phyloP scores from a whole-genome alignment of 2,113 vertebrate species.

The Malurus cyaneus region DNA sequence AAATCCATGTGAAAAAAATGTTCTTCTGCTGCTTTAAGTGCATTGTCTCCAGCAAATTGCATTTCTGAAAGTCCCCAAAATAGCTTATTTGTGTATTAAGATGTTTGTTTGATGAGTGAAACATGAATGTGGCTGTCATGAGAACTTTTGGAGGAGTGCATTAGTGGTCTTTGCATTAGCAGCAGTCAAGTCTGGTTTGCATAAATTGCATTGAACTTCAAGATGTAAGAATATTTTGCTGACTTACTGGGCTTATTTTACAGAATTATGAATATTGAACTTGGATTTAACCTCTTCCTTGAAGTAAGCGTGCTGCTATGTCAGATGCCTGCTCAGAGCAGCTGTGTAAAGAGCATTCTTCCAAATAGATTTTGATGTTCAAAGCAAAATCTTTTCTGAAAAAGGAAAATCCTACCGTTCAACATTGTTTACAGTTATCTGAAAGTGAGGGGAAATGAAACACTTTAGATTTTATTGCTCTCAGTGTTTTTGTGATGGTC shows the following conservation, averaged over 20 bases:
- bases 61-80: not conserved
- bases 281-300: not conserved
- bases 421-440: conserved; percentile 53
- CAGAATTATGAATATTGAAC: not conserved
- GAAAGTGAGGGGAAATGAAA: conserved; percentile 62
- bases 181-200: not conserved
- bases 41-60: not conserved
- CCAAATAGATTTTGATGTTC: not conserved
- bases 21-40: not conserved
- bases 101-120: not conserved
- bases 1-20: not conserved
- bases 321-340: not conserved
- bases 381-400: not conserved
- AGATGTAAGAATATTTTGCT: not conserved
- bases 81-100: not conserved
- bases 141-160: not conserved
- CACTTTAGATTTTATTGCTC: conserved; percentile 56
- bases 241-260: not conserved
- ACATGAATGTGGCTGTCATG: not conserved
- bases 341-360: not conserved
- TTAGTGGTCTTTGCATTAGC: not conserved
- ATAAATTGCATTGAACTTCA: not conserved
- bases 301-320: not conserved
- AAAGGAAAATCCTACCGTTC: conserved; percentile 11
- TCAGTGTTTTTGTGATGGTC: conserved; percentile 44